A percentile compares a stretch with the other conserved stretches of the same genome.
These are phyloP conservation scores for Takifugu bimaculatus DNA, from an alignment of 2,113 vertebrate species.

Conservation along the genomic window DNA sequence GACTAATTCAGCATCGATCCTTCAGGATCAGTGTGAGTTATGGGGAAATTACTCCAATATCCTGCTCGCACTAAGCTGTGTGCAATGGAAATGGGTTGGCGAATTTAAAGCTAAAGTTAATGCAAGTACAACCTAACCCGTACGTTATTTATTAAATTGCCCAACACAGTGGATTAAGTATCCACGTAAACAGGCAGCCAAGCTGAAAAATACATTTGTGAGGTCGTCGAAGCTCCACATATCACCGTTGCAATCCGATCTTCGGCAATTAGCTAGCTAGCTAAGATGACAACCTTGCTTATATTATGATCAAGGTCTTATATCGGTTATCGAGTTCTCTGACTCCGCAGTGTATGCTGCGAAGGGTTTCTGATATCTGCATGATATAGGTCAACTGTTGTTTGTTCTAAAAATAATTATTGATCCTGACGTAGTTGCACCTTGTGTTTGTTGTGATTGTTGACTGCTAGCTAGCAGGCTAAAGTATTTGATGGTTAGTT, in stretches of 20 bases:
- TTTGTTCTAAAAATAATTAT: background rate
- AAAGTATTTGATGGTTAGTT: background rate
- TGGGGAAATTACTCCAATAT: background rate
- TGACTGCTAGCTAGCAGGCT: background rate
- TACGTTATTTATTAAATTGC: no score
- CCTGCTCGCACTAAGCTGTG: no score
- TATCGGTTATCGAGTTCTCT: no score
- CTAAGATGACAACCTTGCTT: background rate
- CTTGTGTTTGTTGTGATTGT: background rate
- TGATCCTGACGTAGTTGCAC: rapidly evolving
- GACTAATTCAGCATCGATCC: constrained; percentile 56
- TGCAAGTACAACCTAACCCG: no score
- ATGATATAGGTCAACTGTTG: rapidly evolving
- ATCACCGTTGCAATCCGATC: background rate
- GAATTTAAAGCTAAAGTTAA: no score
- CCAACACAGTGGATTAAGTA: no score
- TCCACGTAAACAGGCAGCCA: no score
- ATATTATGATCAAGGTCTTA: no score
- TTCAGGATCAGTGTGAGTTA: constrained; percentile 67
- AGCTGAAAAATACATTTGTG: no score
- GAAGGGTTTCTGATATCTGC: background rate
- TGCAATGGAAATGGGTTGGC: no score
- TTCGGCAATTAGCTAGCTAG: background rate
- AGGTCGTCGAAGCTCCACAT: background rate
- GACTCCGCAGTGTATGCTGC: no score